Conservation (phyloP, 2,888 invertebrate genomes). For the Polia nebulosa region DNA sequence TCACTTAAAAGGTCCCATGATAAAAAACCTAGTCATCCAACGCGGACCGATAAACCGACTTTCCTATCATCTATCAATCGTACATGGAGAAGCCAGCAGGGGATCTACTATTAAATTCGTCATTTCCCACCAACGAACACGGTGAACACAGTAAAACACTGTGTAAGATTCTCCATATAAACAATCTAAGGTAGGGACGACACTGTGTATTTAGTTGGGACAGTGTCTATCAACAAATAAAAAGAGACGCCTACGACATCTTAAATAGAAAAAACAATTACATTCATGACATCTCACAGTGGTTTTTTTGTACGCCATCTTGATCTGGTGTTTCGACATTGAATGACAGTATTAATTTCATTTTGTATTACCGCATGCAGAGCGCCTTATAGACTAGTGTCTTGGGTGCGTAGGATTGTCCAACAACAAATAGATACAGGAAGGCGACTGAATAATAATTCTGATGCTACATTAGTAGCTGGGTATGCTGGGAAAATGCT, state of each 20-base stretch:
- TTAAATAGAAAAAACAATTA: conserved; percentile 83
- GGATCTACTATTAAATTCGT: conserved; percentile 82
- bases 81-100: conserved; percentile 84
- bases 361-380: conserved; percentile 70
- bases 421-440: not conserved
- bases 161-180: conserved; percentile 24
- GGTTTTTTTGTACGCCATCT: conserved; percentile 74
- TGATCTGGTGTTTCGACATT: conserved; percentile 78
- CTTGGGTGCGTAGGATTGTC: conserved; percentile 17
- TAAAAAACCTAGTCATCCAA: conserved; percentile 78
- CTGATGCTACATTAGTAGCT: not conserved
- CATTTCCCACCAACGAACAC: conserved; percentile 67
- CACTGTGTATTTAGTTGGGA: conserved; percentile 65
- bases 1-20: conserved; percentile 81
- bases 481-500: not conserved
- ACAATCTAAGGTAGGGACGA: conserved; percentile 29
- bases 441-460: conserved; percentile 2
- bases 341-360: conserved; percentile 84
- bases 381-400: conserved; percentile 36
- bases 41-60: conserved; percentile 75
- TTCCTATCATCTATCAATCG: conserved; percentile 88
- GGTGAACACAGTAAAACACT: conserved; percentile 38
- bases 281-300: conserved; percentile 78
- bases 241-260: conserved; percentile 76
- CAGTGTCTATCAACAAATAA: conserved; percentile 71